Evolutionary conservation across 2,797 vertebrate genomes (phyloP).

Genomic region (Xenentodon cancila): DNA sequence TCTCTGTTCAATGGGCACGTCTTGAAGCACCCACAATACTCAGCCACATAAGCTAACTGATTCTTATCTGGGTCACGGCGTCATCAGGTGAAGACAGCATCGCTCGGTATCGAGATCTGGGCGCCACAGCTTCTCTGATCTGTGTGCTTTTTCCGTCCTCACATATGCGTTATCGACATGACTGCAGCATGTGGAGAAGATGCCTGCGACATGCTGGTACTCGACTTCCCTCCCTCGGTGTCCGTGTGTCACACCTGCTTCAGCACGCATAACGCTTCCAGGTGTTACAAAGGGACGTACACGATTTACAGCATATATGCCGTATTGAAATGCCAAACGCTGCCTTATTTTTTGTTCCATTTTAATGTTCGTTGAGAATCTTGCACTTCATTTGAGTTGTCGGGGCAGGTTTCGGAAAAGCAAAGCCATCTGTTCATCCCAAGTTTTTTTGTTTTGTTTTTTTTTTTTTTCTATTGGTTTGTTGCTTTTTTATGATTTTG

Average conservation of each 20-base stretch:
- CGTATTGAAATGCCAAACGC: slow-evolving; percentile 82
- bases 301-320: slow-evolving; percentile 73
- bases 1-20: slow-evolving; percentile 40
- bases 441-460: slow-evolving; percentile 10
- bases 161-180: slow-evolving; percentile 47
- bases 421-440: slow-evolving; percentile 62
- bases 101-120: slow-evolving; percentile 54
- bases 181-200: slow-evolving; percentile 27
- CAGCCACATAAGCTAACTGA: slow-evolving; percentile 67
- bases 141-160: slow-evolving; percentile 63
- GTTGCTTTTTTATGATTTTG: slow-evolving; percentile 54
- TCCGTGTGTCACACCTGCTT: slow-evolving; percentile 57
- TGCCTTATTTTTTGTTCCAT: slow-evolving; percentile 80
- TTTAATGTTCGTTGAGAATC: slow-evolving; percentile 43
- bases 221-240: slow-evolving; percentile 33
- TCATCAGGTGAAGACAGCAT: slow-evolving; percentile 62
- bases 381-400: slow-evolving; percentile 53
- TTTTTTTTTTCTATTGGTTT: slow-evolving; percentile 11
- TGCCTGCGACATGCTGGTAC: slow-evolving; percentile 60
- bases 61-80: slow-evolving; percentile 47
- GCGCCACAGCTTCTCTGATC: slow-evolving; percentile 52
- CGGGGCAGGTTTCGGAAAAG: slow-evolving; percentile 34
- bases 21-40: slow-evolving; percentile 48
- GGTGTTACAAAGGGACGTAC: slow-evolving; percentile 76
- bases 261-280: slow-evolving; percentile 71